Percentiles rank a stretch among this genome's conserved stretches.
These are phyloP conservation scores for Sciurus vulgaris DNA, from an alignment of 2,797 vertebrate genomes.

Conservation along the genomic window DNA sequence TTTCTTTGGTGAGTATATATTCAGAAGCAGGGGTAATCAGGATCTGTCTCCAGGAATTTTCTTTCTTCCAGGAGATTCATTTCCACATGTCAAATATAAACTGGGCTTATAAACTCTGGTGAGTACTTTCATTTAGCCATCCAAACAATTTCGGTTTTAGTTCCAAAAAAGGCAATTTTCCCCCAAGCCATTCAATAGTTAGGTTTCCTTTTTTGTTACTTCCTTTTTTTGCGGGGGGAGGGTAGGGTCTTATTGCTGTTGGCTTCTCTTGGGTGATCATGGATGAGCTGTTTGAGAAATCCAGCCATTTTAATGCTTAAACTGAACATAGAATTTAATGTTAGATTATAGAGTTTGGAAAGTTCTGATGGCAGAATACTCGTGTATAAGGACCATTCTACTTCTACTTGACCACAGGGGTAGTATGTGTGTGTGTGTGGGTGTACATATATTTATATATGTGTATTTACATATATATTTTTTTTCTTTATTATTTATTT, in stretches of 20 bases:
- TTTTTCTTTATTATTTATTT: neutral
- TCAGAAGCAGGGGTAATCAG: constrained; percentile 23
- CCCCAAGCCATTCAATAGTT: constrained; percentile 40
- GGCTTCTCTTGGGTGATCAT: constrained; percentile 42
- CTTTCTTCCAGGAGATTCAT: constrained; percentile 27
- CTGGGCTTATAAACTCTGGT: constrained; percentile 35
- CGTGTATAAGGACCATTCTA: neutral
- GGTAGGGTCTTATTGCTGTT: neutral
- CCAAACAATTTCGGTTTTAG: constrained; percentile 64
- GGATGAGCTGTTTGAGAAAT: constrained; percentile 60
- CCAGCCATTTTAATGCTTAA: neutral
- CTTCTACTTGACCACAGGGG: neutral
- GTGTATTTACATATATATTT: too few species aligned
- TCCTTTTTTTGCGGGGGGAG: neutral
- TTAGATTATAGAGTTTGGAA: constrained; percentile 51
- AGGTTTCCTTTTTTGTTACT: neutral
- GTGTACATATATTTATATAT: neutral
- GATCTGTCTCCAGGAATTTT: constrained; percentile 61
- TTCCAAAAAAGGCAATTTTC: constrained; percentile 61
- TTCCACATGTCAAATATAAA: constrained; percentile 64
- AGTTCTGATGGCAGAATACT: neutral
- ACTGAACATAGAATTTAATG: neutral
- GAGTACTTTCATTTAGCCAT: constrained; percentile 61
- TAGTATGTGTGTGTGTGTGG: neutral
- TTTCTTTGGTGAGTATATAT: constrained; percentile 27